Conservation (phyloP, 2,888 invertebrate species). For the Gymnosoma rotundatum region DNA sequence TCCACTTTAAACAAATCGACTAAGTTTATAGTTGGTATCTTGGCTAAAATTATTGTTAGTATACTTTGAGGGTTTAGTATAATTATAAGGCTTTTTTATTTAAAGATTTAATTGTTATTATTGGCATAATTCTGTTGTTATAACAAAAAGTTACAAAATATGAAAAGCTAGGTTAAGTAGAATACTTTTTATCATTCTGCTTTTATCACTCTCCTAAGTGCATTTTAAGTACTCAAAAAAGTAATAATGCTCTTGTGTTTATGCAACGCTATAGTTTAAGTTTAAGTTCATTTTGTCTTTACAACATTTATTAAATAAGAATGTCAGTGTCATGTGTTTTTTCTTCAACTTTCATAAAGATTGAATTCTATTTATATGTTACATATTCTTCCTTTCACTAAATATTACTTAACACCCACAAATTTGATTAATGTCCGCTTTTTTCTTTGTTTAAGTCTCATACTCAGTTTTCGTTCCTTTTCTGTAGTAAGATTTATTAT, state of each 20-base stretch:
- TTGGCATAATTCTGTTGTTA: too few relatives aligned
- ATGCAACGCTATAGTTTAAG: background rate
- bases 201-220: background rate
- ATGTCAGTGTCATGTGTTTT: constrained; percentile 56
- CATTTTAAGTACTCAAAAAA: constrained; percentile 8
- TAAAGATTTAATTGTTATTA: too few relatives aligned
- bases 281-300: constrained; percentile 54
- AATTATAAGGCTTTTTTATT: too few relatives aligned
- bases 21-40: too few relatives aligned
- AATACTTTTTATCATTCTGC: background rate
- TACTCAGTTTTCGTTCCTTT: background rate
- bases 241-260: constrained; percentile 32
- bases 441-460: background rate
- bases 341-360: background rate
- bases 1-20: too few relatives aligned
- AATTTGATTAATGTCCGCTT: constrained; percentile 38
- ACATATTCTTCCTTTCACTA: background rate
- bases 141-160: too few relatives aligned
- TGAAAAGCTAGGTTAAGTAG: too few relatives aligned
- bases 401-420: constrained; percentile 19
- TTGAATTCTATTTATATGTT: background rate
- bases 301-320: constrained; percentile 47
- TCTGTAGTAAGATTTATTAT: background rate
- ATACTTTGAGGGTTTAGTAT: too few relatives aligned
- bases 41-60: too few relatives aligned